These are phyloP conservation scores for Eretmochelys imbricata DNA, from an alignment of 2,113 vertebrate genomes.

Conservation along the genomic window DNA sequence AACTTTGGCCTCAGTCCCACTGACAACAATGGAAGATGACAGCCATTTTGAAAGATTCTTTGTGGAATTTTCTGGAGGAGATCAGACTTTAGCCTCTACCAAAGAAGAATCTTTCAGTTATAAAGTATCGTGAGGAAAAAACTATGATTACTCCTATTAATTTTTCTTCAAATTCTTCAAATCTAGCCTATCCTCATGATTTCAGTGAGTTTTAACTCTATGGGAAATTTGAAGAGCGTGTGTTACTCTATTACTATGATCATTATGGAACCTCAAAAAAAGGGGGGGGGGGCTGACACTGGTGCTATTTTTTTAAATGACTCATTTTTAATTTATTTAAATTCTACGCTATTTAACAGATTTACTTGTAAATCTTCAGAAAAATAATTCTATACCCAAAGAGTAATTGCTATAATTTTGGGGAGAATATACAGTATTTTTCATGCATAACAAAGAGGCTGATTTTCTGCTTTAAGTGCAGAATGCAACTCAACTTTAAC, in stretches of 20 bases:
- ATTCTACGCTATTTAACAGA: not conserved
- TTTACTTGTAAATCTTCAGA: not conserved
- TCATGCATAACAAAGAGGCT: not conserved
- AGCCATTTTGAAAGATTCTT: not conserved
- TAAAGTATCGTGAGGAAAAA: not conserved
- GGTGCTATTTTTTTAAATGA: not conserved
- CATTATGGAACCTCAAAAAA: not conserved
- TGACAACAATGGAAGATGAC: not conserved
- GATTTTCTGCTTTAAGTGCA: not conserved
- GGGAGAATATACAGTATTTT: not conserved
- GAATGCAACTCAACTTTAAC: not conserved
- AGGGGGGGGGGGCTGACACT: accelerated
- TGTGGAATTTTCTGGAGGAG: not conserved
- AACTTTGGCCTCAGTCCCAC: not conserved
- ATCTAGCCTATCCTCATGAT: accelerated
- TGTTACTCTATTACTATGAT: not conserved
- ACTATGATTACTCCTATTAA: not conserved
- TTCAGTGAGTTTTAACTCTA: not conserved
- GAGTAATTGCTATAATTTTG: not conserved
- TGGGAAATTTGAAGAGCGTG: accelerated
- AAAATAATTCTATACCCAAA: not conserved
- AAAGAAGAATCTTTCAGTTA: not conserved
- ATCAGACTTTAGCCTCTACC: not conserved
- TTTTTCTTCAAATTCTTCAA: not conserved
- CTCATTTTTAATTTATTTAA: not conserved